Conservation (phyloP, 2,797 vertebrate species). For the Taenioides sp. region DNA sequence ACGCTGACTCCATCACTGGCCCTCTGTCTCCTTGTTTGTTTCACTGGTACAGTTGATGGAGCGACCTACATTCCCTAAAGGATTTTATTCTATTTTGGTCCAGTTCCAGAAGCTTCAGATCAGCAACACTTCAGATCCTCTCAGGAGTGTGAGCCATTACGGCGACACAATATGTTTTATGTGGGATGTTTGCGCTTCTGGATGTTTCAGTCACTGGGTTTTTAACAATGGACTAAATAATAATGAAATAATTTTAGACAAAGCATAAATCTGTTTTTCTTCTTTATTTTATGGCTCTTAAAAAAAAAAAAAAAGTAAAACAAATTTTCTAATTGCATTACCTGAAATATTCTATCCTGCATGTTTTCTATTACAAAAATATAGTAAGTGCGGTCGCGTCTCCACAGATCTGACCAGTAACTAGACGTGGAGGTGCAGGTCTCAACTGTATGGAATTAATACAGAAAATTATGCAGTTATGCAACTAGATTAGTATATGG, state of each 20-base stretch:
- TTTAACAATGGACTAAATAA: neutral
- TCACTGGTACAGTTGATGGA: slow-evolving; percentile 32
- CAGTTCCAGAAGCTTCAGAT: slow-evolving; percentile 34
- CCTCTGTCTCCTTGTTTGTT: slow-evolving; percentile 26
- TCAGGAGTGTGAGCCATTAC: slow-evolving; percentile 8
- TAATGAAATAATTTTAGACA: neutral
- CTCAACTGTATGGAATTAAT: too few relatives aligned
- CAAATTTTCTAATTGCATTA: too few relatives aligned
- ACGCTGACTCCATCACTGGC: slow-evolving; percentile 15
- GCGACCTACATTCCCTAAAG: slow-evolving; percentile 48
- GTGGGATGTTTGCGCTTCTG: neutral
- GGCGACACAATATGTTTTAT: slow-evolving; percentile 22
- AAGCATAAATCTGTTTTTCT: neutral
- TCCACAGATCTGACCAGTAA: too few relatives aligned
- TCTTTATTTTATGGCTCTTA: neutral
- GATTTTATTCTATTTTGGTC: slow-evolving; percentile 44
- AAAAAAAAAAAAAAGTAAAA: too few relatives aligned
- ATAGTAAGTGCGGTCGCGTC: too few relatives aligned
- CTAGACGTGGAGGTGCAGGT: too few relatives aligned
- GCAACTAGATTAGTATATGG: too few relatives aligned
- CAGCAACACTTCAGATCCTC: slow-evolving; percentile 27
- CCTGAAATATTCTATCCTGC: too few relatives aligned
- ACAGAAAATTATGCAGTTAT: too few relatives aligned
- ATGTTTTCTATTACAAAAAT: too few relatives aligned
- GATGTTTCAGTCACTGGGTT: slow-evolving; percentile 2